Base-by-base conservation (phyloP, 1,140 invertebrate species). In the Drosophila malerkotliana region DNA sequence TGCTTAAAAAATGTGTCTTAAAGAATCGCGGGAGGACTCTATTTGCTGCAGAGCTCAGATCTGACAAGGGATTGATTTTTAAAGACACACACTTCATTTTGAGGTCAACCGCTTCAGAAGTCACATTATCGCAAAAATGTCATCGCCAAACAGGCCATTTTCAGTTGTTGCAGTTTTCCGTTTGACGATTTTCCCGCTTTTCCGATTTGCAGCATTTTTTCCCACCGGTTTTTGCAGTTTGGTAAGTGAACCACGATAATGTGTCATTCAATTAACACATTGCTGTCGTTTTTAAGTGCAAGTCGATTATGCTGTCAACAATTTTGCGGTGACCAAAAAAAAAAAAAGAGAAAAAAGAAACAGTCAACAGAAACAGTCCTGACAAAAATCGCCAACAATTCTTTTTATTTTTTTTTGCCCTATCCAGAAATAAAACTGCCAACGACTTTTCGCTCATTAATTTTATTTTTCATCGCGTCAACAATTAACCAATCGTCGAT, bases 241-340 rank as follows among this genome's bases (percentile, higher is more conserved):
- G 28, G 58, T 39, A 52, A 24, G 39, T 64, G 59, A 37, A 68
- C 48, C 18, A 49, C 63, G 41, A 56, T 69, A 69, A 71, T 71
- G 67, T 45, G 73, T 9, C 67, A 67, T 67, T 62, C 67, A 82
- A 82, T 72, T 81, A 82, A 82, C 79, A 81, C 78, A 56, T 78
- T 14, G 59, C 62, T 34, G 56, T 12, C 52, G 39, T 15, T 30
- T 69, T 81, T 79, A 83, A 83, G 69, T 74, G 54, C 59, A 74
- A 83, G 79, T 83, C 79, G 79, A 83, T 83, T 82, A 82, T 69
- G 52, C 66, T 82, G 79, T 82, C 79, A 83, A 83, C 69, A 61
- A 59, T 72, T 72, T 57, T 72, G 60, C 64, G 68, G 53, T 56
- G 57, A 30, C 67, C 41, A 56, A 69, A 71, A 44, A 57, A 62